phyloP scores from a whole-genome alignment of 1,140 invertebrate species.

The Drosophila parvula region DNA sequence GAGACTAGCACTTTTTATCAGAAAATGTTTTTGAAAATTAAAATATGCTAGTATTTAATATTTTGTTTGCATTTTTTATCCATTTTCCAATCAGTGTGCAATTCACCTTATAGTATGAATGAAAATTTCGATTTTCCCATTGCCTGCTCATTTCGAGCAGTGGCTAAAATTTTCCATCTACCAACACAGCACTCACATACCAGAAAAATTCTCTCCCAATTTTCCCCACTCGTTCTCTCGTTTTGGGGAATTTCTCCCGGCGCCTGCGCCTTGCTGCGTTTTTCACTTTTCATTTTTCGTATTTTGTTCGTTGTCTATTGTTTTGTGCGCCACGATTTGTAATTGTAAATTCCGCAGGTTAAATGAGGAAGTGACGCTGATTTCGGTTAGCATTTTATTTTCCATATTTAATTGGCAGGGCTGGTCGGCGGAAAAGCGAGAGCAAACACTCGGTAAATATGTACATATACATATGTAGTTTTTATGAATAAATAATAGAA shows the following conservation, averaged over 20 bases:
- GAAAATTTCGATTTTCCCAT: constrained; percentile 80
- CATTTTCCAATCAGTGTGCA: constrained; percentile 51
- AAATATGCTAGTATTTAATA: neutral
- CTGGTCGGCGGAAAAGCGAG: constrained; percentile 6
- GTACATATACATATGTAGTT: too few species aligned
- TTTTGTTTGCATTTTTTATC: neutral
- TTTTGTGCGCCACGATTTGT: constrained; percentile 55
- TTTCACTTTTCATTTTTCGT: constrained; percentile 69
- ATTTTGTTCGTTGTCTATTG: constrained; percentile 61
- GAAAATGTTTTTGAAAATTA: neutral
- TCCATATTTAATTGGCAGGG: constrained; percentile 75
- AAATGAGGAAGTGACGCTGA: constrained; percentile 80
- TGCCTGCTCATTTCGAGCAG: constrained; percentile 59
- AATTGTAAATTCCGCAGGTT: constrained; percentile 82
- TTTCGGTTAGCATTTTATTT: constrained; percentile 50
- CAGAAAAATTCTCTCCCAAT: constrained; percentile 7
- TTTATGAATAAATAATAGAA: constrained; percentile 43
- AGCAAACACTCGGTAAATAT: constrained; percentile 32
- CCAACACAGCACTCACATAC: constrained; percentile 30
- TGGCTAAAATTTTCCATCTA: constrained; percentile 66
- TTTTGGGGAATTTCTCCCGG: constrained; percentile 38
- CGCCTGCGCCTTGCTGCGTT: constrained; percentile 57
- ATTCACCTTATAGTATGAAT: constrained; percentile 81
- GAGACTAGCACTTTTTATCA: neutral
- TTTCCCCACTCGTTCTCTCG: constrained; percentile 7